Evolutionary conservation across 2,113 vertebrate species (phyloP), one percentile per base, ranked within the genome.

Genomic region (Poecile atricapillus): DNA sequence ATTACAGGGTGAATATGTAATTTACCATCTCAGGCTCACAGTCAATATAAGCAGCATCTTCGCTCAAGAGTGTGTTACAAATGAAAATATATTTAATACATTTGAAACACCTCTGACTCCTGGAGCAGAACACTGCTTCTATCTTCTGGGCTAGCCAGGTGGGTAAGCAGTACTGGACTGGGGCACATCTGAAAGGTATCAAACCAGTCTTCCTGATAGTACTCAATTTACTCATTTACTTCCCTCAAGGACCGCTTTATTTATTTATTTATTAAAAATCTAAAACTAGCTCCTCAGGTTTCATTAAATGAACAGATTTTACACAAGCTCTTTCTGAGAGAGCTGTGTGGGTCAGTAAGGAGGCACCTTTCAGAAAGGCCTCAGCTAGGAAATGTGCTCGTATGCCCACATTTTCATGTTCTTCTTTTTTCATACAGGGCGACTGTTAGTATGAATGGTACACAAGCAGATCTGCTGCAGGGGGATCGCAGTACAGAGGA

Each of bases 401-500:
- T 16, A 46, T 3, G 6, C n/a, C 19, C 28, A 28, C 3, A 27
- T 71, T 81, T 83, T 77, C 41, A 44, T 8, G 35, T 30, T 17
- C 31, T 43, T n/a, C 16, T 47, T 28, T 60, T 83, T 63, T 52
- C 15, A 22, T 3, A 1, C 10, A 6, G 16, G 31, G 28, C 59
- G 78, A 53, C 25, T 24, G 58, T 35, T 6, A 60, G 11, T 7
- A 16, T 1, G 3, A 71, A 55, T 14, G 55, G 65, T 0, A 0
- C 11, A 37, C 12, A 56, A 30, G 2, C 21, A 77, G 15, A 33
- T 25, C 33, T 60, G 41, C 31, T 59, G 64, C 75, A 44, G 23
- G 10, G 15, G 14, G 10, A 64, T 62, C 37, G 46, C 10, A 19
- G 22, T 14, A 20, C 6, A 12, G 55, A 83, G 16, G 23, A 22